Percentiles rank a stretch among this genome's conserved stretches.
These are phyloP conservation scores for Synergus gifuensis DNA, from an alignment of 2,888 invertebrate species.

Conservation along the genomic window DNA sequence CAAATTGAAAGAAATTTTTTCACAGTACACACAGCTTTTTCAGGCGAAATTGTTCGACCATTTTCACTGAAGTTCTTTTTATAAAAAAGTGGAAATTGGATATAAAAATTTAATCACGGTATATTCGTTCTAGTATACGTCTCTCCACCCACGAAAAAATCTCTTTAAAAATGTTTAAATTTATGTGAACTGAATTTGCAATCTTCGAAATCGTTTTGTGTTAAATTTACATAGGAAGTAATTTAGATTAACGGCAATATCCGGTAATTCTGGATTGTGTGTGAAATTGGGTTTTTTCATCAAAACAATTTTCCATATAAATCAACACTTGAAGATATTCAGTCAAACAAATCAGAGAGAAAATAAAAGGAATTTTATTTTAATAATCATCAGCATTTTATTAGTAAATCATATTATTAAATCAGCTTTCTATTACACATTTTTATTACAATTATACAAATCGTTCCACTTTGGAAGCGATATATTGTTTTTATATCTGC, in stretches of 20 bases:
- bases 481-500: background rate
- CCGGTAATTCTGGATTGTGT: constrained; percentile 42
- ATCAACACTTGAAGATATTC: constrained; percentile 3
- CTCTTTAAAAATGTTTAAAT: background rate
- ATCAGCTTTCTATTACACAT: background rate
- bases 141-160: background rate
- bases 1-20: background rate
- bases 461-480: background rate
- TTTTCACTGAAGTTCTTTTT: background rate
- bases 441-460: background rate
- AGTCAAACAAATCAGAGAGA: background rate
- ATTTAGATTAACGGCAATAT: constrained; percentile 58
- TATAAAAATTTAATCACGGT: constrained; percentile 24
- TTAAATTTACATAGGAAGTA: constrained; percentile 52
- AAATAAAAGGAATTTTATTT: background rate
- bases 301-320: constrained; percentile 27
- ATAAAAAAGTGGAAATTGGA: background rate
- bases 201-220: constrained; percentile 5
- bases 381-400: background rate
- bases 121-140: background rate
- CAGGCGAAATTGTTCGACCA: background rate
- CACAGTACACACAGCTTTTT: background rate
- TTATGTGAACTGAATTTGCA: constrained; percentile 34
- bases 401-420: background rate
- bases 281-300: constrained; percentile 51